Base-by-base conservation (phyloP, 2,113 vertebrate genomes). In the Chlorodrepanis virens region DNA sequence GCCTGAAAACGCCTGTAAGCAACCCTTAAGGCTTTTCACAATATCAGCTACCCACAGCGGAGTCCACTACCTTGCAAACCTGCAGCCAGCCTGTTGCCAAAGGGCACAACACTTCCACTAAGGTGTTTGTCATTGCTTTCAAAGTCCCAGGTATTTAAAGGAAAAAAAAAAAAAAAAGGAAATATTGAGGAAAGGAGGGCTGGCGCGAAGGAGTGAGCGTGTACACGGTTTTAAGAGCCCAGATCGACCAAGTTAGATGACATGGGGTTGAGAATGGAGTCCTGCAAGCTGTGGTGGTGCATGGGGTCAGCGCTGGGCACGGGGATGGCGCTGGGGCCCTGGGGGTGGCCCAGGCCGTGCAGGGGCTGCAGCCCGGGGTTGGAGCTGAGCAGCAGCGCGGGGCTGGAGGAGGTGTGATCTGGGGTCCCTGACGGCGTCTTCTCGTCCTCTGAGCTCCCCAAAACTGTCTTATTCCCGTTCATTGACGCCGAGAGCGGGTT, bases 251-350 rank as follows among this genome's bases (percentile, higher is more conserved):
- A 96, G 95, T 99, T 99, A 91, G 99, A 99, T 54, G 99, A 99
- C 99, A 99, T 99, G 96, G 99, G 98, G 98, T 99, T 99, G 97
- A 99, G 99, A 97, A 99, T 99, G 97, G 98, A 98, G 98, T 99
- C 99, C 97, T 99, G 99, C 98, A 99, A 98, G 82, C 98, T 97
- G 97, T 99, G 99, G 92, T 99, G 99, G 96, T 99, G 99, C 98
- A 99, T 98, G 37, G 99, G 98, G 94, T 99, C 99, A 14, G 97
- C 90, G n/a, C 98, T 98, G 29, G 99, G 98, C 76, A 99, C 99
- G 10, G 99, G 99, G 90, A 99, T 98, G 49, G 99, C 99, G 93
- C 99, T 99, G 91, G 99, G 99, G 61, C 99, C 99, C n/a, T 98
- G 99, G 23, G 99, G 99, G 72, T 99, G 99, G 47, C 99, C 99